Evolutionary conservation across 92 coral and sea anemone genomes (phyloP), one percentile per base, ranked within the genome.

Genomic region (Paragorgia papillata): DNA sequence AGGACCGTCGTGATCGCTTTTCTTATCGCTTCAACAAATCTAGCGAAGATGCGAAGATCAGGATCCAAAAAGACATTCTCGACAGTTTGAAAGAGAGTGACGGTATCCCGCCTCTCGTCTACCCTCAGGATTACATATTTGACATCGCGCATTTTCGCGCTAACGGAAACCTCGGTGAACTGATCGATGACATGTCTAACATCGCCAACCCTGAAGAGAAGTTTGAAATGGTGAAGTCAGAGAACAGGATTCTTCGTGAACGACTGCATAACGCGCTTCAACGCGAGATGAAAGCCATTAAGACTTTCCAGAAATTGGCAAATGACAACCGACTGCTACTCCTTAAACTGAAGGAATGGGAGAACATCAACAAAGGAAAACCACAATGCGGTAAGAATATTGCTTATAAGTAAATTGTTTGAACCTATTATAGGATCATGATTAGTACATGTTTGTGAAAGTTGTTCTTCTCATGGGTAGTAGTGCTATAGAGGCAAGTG

Each of bases 251-350:
- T 65, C 82, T 95, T 33, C 87, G 97, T 13, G 99, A 95, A 62
- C 92, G 99, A 0, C 75, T 95, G 21, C 97, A 95, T 62, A 94
- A 95, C 65, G 99, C 99, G 3, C 81, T 95, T 3, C 99, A 95
- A 46, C 87, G 99, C 7, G 99, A 95, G 66, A 91, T 95, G 97
- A 95, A 95, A 56, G 97, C 99, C 0, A 57, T 95, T 57, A 95
- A 95, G 83, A 95, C 99, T 18, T 95, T 95, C 58, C 92, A 95
- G 66, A 84, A 93, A 46, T 79, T 95, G 2, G 97, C 99, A 33
- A 92, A 89, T 80, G 99, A 95, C 53, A 95, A 95, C 78, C 66
- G 99, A 65, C 90, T 89, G 79, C 84, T 95, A n/a, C 89, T 88
- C 77, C 75, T 95, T 50, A 87, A 79, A 29, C 79, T 95, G 62